A percentile compares a stretch with the other conserved stretches of the same genome.
These are phyloP conservation scores for Sorex maritimensis DNA, from an alignment of 2,797 vertebrate species.

Conservation along the genomic window DNA sequence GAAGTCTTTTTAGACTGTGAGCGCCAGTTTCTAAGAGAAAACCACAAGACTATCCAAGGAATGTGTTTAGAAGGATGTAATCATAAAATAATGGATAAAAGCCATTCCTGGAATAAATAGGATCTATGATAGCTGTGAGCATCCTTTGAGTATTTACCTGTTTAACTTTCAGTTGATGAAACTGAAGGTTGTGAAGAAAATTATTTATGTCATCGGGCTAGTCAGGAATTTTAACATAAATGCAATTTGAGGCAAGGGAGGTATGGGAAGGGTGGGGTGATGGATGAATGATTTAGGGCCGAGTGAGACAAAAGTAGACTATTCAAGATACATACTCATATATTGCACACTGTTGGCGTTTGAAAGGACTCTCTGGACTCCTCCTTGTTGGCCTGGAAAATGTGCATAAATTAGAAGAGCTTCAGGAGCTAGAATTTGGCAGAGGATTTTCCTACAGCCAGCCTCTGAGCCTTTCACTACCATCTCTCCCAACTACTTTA, in stretches of 20 bases:
- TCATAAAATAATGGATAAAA: neutral
- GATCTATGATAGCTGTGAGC: neutral
- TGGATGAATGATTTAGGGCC: neutral
- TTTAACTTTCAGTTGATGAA: neutral
- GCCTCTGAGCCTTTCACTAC: constrained; percentile 92
- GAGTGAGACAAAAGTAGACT: neutral
- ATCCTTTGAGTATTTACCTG: neutral
- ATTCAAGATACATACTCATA: neutral
- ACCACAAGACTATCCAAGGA: neutral
- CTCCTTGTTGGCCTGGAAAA: constrained; percentile 93
- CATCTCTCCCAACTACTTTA: constrained; percentile 90
- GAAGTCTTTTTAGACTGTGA: neutral
- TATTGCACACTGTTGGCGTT: neutral
- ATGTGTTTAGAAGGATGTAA: neutral
- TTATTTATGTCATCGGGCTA: neutral
- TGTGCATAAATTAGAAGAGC: constrained; percentile 86
- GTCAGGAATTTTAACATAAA: constrained; percentile 35
- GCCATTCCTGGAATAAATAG: no score
- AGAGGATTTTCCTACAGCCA: constrained; percentile 93
- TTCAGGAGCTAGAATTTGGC: constrained; percentile 95
- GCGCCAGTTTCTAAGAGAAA: neutral
- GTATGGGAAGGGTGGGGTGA: neutral
- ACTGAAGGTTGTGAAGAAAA: neutral
- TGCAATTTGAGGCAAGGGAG: neutral
- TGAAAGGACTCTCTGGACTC: constrained; percentile 93